Conservation (phyloP, 2,113 vertebrate species). For the Urocitellus parryii region DNA sequence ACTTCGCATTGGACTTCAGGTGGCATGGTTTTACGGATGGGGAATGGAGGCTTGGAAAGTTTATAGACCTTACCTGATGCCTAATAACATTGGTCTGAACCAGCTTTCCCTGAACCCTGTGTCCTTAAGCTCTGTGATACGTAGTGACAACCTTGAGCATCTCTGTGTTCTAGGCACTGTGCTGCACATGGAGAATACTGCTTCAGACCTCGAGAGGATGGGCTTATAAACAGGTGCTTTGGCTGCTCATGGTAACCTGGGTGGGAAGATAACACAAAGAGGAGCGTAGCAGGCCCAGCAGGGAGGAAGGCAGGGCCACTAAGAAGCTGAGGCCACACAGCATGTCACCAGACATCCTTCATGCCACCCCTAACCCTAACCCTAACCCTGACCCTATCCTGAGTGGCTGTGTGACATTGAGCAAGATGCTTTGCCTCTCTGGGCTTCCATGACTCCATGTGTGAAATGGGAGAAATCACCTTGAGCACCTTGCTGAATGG, state of each 20-base stretch:
- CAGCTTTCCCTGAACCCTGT: not conserved
- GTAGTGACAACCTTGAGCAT: not conserved
- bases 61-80: not conserved
- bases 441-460: not conserved
- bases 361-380: not conserved
- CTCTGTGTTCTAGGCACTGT: not conserved
- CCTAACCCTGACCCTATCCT: not conserved
- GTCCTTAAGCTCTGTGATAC: not conserved
- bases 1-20: not conserved
- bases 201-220: not conserved
- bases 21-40: not conserved
- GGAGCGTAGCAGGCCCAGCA: not conserved
- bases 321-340: not conserved
- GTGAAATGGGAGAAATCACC: not conserved
- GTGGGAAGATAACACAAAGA: not conserved
- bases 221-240: not conserved
- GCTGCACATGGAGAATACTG: not conserved
- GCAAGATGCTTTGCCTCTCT: not conserved
- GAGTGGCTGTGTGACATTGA: not conserved
- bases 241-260: not conserved
- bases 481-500: not conserved
- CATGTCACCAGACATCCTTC: no score
- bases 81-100: no score
- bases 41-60: not conserved
- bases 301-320: not conserved